Base-by-base conservation (phyloP, 2,888 invertebrate genomes). In the Margaritifera margaritifera region DNA sequence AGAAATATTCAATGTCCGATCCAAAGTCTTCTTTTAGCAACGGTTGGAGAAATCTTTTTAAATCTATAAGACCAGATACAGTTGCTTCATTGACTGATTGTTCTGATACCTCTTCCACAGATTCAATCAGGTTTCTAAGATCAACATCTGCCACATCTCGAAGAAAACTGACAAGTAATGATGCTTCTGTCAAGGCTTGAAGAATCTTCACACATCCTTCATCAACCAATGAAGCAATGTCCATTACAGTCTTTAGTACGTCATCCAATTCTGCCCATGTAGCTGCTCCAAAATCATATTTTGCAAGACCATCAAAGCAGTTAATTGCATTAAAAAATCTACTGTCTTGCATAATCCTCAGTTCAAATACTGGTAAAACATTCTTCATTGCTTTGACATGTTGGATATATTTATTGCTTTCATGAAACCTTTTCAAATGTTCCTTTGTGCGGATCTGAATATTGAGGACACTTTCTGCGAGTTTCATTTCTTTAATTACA, bases 101-200 rank as follows among this genome's bases (percentile, higher is more conserved):
- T 50, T 81, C 80, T 19, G 81, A 79, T 66, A 80, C 78, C 59
- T 81, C 80, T 60, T 81, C 81, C 0, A 80, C 80, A 15, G 81
- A 79, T 70, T 81, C 81, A 57, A 81, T 81, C 0, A 80, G 67
- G 63, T 79, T 80, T 50, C 79, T 68, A 8, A 81, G 71, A 59
- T 81, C 81, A 53, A 80, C 81, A 20, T 76, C 72, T n/a, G 72
- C 64, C 4, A 78, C 74, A 0, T 62, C 59, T 24, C 59, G 53
- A 8, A 81, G 50, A 68, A 81, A 81, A 8, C 66, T 62, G 0
- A 81, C 51, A 22, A 81, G 63, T 1, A 61, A 25, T 2, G 72
- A 69, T n/a, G 78, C 62, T 0, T 55, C 59, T 25, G 63, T 66
- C 0, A 81, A 55, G 52, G 61, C 69, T 0, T 52, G 15, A n/a